Conservation (phyloP, 2,113 vertebrate species). For the Callionymus lyra region DNA sequence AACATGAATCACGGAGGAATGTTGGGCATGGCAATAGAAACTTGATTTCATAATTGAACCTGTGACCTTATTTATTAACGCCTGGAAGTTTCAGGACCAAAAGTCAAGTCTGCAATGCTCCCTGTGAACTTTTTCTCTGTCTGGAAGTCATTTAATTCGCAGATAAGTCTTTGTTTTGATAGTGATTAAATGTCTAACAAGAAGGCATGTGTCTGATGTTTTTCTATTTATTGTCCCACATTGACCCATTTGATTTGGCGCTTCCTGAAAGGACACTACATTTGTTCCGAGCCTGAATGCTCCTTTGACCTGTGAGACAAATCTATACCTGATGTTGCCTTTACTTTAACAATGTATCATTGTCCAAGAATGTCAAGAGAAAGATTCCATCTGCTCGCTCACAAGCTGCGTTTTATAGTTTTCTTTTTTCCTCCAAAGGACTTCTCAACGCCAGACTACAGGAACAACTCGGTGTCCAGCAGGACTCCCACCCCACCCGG, state of each 20-base stretch:
- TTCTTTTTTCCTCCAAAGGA: slow-evolving; percentile 43
- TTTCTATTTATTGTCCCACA: slow-evolving; percentile 7
- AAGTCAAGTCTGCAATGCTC: not conserved
- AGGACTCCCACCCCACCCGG: slow-evolving; percentile 69
- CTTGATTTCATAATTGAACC: no score
- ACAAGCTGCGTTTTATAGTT: slow-evolving; percentile 2
- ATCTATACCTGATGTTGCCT: not conserved
- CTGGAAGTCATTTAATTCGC: slow-evolving; percentile 1
- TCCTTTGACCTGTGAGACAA: not conserved
- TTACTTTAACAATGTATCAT: slow-evolving; percentile 18
- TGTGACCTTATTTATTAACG: no score
- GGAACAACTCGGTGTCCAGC: slow-evolving; percentile 61
- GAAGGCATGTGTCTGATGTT: not conserved
- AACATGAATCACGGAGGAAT: slow-evolving; percentile 12
- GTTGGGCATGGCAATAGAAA: slow-evolving; percentile 7
- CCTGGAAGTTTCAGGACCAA: not conserved
- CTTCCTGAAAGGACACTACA: slow-evolving; percentile 4
- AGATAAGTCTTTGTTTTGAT: slow-evolving; percentile 5
- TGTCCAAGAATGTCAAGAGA: slow-evolving; percentile 5
- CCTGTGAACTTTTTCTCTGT: not conserved
- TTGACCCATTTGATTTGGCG: slow-evolving; percentile 10
- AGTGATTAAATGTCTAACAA: slow-evolving; percentile 4
- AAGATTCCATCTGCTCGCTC: slow-evolving; percentile 8
- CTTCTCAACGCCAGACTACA: slow-evolving; percentile 53
- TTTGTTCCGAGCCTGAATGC: slow-evolving; percentile 1